These are phyloP conservation scores for Hylia prasina DNA, from an alignment of 2,113 vertebrate species.

Conservation along the genomic window DNA sequence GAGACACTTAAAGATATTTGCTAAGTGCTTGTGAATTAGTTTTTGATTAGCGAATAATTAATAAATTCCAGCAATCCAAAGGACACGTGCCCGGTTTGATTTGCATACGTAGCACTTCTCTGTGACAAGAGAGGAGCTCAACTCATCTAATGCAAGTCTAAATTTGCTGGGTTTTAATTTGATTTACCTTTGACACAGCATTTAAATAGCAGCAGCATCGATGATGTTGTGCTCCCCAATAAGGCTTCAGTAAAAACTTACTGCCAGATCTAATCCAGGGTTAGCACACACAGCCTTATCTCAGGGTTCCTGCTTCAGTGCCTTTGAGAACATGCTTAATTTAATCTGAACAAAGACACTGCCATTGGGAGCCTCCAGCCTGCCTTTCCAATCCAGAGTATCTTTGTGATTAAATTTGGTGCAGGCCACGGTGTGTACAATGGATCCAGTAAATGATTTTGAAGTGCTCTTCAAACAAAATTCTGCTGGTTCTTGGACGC, in stretches of 20 bases:
- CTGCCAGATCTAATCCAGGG: conserved; percentile 44
- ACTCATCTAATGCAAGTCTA: not conserved
- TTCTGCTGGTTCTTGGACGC: not conserved
- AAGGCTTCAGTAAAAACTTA: conserved; percentile 39
- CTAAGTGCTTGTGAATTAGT: not conserved
- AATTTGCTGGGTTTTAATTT: conserved; percentile 14
- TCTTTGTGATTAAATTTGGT: conserved; percentile 51
- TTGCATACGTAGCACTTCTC: not conserved
- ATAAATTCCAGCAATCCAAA: not conserved
- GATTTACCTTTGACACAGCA: conserved; percentile 56
- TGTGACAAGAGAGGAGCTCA: not conserved
- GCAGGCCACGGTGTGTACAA: not conserved
- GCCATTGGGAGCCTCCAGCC: conserved; percentile 24
- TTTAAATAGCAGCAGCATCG: conserved; percentile 17
- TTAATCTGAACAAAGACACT: conserved; percentile 66
- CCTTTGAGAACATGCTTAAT: conserved; percentile 65
- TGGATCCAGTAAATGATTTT: conserved; percentile 13
- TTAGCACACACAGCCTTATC: conserved; percentile 54
- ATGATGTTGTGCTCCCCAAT: conserved; percentile 12
- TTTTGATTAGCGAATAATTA: conserved; percentile 18
- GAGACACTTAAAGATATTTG: not conserved
- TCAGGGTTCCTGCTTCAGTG: conserved; percentile 53
- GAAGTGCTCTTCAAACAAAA: not conserved
- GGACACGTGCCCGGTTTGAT: not conserved
- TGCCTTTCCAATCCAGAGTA: conserved; percentile 27